These are phyloP conservation scores for Noctua janthe DNA, from an alignment of 2,888 invertebrate species.

Conservation along the genomic window DNA sequence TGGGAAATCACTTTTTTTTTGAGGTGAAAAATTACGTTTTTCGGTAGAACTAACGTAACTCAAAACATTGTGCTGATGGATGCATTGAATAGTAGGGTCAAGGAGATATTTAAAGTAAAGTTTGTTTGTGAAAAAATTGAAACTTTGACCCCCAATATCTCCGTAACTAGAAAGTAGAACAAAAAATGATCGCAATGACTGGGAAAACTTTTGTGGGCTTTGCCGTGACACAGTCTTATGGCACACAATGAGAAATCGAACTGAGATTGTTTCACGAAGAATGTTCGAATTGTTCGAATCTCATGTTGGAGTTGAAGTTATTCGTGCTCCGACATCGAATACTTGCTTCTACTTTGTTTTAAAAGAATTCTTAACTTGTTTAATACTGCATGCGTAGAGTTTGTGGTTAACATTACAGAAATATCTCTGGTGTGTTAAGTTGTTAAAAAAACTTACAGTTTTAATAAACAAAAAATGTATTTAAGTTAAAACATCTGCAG, in stretches of 20 bases:
- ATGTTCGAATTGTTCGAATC: slow-evolving; percentile 6
- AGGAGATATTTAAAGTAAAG: too few relatives aligned
- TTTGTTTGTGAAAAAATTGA: too few relatives aligned
- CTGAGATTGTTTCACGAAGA: slow-evolving; percentile 1
- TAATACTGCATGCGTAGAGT: background rate
- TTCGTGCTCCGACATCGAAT: background rate
- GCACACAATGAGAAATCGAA: background rate
- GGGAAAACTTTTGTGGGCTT: too few relatives aligned
- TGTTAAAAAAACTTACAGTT: background rate
- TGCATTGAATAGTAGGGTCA: too few relatives aligned
- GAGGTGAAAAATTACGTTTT: too few relatives aligned
- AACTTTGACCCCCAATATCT: too few relatives aligned
- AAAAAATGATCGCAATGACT: too few relatives aligned
- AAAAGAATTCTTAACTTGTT: slow-evolving; percentile 12
- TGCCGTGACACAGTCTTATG: background rate
- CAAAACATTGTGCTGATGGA: too few relatives aligned
- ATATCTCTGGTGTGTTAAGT: background rate
- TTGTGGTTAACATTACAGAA: background rate
- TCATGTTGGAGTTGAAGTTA: slow-evolving; percentile 17
- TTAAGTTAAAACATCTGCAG: background rate
- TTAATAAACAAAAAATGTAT: background rate
- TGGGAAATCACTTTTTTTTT: too few relatives aligned
- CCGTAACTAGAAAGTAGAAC: too few relatives aligned
- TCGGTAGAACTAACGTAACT: too few relatives aligned
- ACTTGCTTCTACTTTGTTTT: slow-evolving; percentile 29